These are phyloP conservation scores for Ectemnius continuus DNA, from an alignment of 2,888 invertebrate genomes.

Conservation along the genomic window DNA sequence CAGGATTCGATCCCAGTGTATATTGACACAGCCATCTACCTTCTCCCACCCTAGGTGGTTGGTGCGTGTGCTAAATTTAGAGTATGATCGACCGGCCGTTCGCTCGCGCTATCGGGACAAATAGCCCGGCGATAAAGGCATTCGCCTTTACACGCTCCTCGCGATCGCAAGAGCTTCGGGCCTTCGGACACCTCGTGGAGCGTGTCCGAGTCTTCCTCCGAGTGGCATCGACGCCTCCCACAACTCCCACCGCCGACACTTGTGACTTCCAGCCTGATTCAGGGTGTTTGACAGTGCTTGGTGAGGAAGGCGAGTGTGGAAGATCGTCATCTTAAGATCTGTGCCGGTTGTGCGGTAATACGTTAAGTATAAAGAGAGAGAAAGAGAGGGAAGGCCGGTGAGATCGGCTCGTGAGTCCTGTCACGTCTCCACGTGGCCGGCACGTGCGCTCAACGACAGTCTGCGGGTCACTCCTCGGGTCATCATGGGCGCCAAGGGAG, in stretches of 20 bases:
- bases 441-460: constrained; percentile 43
- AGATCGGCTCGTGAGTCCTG: constrained; percentile 20
- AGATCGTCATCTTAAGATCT: not conserved
- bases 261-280: too few relatives aligned
- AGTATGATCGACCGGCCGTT: constrained; percentile 63
- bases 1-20: too few relatives aligned
- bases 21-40: not conserved
- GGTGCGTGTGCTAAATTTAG: constrained; percentile 62
- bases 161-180: not conserved
- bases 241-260: not conserved
- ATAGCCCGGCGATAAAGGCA: constrained; percentile 64
- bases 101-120: constrained; percentile 62
- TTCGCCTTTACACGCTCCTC: constrained; percentile 30
- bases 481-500: constrained; percentile 45
- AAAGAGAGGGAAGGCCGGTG: not conserved
- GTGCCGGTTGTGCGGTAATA: too few relatives aligned
- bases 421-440: constrained; percentile 52
- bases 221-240: not conserved
- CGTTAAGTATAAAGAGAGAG: not conserved
- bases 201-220: not conserved
- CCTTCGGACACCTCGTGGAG: not conserved
- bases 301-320: not conserved
- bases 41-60: constrained; percentile 3
- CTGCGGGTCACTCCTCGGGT: not conserved
- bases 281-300: too few relatives aligned